Percentiles rank a stretch among this genome's conserved stretches.
phyloP scores from a whole-genome alignment of 2,888 invertebrate species.

The Cryptocephalus moraei region DNA sequence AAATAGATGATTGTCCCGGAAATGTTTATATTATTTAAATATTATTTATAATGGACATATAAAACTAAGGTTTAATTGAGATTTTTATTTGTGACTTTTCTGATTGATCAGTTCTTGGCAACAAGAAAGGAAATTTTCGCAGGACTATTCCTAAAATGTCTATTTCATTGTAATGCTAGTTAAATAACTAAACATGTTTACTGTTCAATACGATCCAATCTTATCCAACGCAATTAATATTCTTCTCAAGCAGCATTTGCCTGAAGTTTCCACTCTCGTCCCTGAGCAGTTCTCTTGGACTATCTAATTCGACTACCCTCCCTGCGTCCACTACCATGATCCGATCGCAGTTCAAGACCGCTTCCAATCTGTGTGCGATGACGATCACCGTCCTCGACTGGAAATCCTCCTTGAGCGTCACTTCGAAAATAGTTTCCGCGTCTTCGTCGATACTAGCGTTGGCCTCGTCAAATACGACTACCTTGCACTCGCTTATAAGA shows the following conservation, averaged over 20 bases:
- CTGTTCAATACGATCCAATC: too few species aligned
- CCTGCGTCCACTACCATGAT: conserved; percentile 76
- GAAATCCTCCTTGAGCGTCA: conserved; percentile 64
- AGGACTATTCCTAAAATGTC: too few species aligned
- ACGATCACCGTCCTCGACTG: conserved; percentile 69
- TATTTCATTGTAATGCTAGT: too few species aligned
- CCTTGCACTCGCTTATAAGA: conserved; percentile 37
- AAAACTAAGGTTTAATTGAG: too few species aligned
- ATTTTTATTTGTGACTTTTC: too few species aligned
- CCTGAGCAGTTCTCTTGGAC: conserved; percentile 57
- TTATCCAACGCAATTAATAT: too few species aligned
- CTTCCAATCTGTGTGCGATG: conserved; percentile 74
- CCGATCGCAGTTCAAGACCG: conserved; percentile 76
- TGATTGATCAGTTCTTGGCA: too few species aligned
- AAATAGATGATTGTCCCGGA: too few species aligned
- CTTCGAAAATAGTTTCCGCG: conserved; percentile 66
- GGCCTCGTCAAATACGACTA: conserved; percentile 52
- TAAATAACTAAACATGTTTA: too few species aligned
- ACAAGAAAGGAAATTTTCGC: too few species aligned
- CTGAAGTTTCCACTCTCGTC: conserved; percentile 52
- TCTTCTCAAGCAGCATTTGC: conserved; percentile 31
- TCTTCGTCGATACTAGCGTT: conserved; percentile 76
- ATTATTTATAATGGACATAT: too few species aligned
- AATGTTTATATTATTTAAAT: too few species aligned
- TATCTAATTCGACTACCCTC: conserved; percentile 62